Evolutionary conservation across 2,888 invertebrate genomes (phyloP), one percentile per base, ranked within the genome.

Genomic region (Drosophila neonasuta): DNA sequence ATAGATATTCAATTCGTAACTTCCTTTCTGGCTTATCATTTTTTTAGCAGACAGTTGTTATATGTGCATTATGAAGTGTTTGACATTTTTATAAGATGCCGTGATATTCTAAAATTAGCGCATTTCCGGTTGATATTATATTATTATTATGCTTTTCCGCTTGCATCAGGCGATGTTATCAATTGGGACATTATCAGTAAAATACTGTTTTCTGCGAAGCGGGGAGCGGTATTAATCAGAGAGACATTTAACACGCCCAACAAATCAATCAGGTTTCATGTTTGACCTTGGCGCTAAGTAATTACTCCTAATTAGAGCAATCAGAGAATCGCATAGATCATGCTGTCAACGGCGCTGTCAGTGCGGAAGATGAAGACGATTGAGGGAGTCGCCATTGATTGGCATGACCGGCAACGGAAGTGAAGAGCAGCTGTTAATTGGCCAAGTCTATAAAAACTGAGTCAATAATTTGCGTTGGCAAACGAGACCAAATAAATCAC

Each of bases 351-450:
- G 62, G 39, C 7, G 39, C 29, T 55, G 57, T 60, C 46, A n/a
- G 32, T 17, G 42, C 24, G 17, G 15, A n/a, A 20, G 52, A 32
- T 3, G 20, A 30, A 30, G 13, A 42, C n/a, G 24, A 36, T 36
- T 15, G 39, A 11, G 34, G 44, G 46, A 36, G 32, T 20, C 10
- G 42, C 11, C 34, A 48, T 44, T 77, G 77, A 73, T 78, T 77
- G 74, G 72, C 69, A 64, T 67, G 42, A 30, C 52, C 49, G 30
- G 52, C 71, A 80, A 68, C 87, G 82, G 87, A 83, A 87, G 83
- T 83, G 68, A 42, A 45, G 49, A 71, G 65, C 82, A 82, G 82
- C 86, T 82, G 82, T 76, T 86, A 82, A 82, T 82, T 84, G 85
- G 70, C 68, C 69, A 44, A 81, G 87, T 84, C 81, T 66, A 81